phyloP scores from a whole-genome alignment of 2,797 vertebrate genomes.

The Poliocrania exsul region DNA sequence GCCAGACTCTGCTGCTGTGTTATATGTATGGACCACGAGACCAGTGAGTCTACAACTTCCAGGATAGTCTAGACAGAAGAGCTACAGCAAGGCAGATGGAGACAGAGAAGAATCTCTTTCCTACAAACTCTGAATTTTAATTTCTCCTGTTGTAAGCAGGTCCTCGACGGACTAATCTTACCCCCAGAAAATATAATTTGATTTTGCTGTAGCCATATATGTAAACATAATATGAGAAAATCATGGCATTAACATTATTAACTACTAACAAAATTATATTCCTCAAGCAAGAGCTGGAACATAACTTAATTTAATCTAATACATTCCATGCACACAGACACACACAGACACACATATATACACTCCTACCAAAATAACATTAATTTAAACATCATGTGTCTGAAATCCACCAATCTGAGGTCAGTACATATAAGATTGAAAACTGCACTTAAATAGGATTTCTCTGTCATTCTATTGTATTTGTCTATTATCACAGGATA shows the following conservation, averaged over 20 bases:
- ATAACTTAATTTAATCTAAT: slow-evolving; percentile 67
- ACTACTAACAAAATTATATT: slow-evolving; percentile 70
- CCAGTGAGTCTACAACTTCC: neutral
- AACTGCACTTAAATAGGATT: neutral
- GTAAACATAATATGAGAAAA: slow-evolving; percentile 66
- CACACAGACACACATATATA: slow-evolving; percentile 43
- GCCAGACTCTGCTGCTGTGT: neutral
- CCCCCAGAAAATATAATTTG: slow-evolving; percentile 65
- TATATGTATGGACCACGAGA: rapidly evolving
- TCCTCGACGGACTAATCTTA: slow-evolving; percentile 38
- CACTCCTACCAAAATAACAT: slow-evolving; percentile 50
- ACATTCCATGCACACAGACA: slow-evolving; percentile 61
- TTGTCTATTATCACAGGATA: neutral
- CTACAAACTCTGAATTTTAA: slow-evolving; percentile 20
- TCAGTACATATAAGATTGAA: neutral
- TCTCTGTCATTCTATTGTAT: neutral
- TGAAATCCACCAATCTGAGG: slow-evolving; percentile 46
- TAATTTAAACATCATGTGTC: slow-evolving; percentile 67
- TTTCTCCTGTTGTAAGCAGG: slow-evolving; percentile 33
- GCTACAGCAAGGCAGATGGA: slow-evolving; percentile 8
- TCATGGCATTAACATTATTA: slow-evolving; percentile 63
- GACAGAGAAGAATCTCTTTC: neutral
- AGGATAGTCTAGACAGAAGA: neutral
- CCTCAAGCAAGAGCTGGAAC: slow-evolving; percentile 52
- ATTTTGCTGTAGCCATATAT: slow-evolving; percentile 54